These are phyloP conservation scores for Coracopsis vasa DNA, from an alignment of 2,113 vertebrate genomes.

Conservation along the genomic window DNA sequence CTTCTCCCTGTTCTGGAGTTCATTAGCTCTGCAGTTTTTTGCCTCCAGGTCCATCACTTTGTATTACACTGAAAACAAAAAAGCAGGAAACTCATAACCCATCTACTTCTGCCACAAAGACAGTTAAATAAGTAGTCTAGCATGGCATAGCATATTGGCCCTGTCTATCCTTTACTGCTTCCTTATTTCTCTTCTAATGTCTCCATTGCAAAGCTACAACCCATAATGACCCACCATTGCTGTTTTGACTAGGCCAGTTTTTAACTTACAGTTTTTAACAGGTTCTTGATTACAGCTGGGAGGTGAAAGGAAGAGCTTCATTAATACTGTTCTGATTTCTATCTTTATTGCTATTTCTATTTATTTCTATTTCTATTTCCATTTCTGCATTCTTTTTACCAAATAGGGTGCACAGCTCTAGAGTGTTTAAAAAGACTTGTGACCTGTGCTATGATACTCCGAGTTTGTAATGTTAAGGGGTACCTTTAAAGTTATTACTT, in stretches of 20 bases:
- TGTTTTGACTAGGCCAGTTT: neutral
- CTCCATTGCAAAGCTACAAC: neutral
- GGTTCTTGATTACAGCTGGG: neutral
- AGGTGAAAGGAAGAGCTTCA: neutral
- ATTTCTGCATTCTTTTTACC: neutral
- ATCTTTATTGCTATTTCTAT: neutral
- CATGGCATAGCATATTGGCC: neutral
- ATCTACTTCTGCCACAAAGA: neutral
- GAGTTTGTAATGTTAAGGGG: neutral
- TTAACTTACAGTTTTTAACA: neutral
- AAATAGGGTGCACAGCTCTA: neutral
- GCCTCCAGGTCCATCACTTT: conserved; percentile 41
- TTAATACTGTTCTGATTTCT: neutral
- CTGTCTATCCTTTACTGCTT: neutral
- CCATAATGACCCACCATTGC: neutral
- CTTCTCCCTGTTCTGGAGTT: neutral
- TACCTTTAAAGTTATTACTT: neutral
- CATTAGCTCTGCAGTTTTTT: neutral
- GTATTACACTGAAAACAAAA: neutral
- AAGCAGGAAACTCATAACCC: neutral
- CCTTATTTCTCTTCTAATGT: neutral
- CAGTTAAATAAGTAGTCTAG: neutral
- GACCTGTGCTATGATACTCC: neutral
- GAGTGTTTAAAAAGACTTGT: neutral
- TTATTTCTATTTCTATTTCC: too few relatives aligned